phyloP scores from a whole-genome alignment of 2,113 vertebrate genomes.

The Ciconia boyciana region DNA sequence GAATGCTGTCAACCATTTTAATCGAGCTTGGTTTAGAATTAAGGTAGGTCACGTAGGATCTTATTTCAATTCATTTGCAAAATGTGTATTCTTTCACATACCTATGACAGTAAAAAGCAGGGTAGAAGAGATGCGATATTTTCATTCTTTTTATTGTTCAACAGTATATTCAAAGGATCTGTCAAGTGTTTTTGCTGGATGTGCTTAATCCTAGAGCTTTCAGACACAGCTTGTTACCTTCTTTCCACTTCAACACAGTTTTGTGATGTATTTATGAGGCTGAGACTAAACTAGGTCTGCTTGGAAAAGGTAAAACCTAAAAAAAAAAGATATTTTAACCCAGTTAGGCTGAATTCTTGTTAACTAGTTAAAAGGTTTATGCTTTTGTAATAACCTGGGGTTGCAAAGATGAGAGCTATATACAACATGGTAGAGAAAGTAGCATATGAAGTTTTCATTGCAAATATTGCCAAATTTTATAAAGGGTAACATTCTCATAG shows the following conservation, averaged over 20 bases:
- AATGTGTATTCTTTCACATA: not conserved
- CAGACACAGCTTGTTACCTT: slow-evolving; percentile 65
- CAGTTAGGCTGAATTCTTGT: slow-evolving; percentile 12
- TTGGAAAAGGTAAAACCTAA: slow-evolving; percentile 41
- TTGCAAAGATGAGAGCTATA: not conserved
- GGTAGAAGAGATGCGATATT: not conserved
- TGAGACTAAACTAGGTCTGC: slow-evolving; percentile 56
- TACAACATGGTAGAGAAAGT: not conserved
- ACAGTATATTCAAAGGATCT: slow-evolving; percentile 36
- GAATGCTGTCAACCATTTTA: slow-evolving; percentile 39
- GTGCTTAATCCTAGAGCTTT: slow-evolving; percentile 68
- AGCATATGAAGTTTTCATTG: not conserved
- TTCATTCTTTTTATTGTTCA: slow-evolving; percentile 10
- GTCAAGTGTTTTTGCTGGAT: slow-evolving; percentile 48
- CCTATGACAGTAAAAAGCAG: not conserved
- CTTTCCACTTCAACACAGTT: slow-evolving; percentile 47
- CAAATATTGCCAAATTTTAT: not conserved
- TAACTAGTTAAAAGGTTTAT: not conserved
- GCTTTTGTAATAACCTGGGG: not conserved
- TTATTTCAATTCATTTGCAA: slow-evolving; percentile 25
- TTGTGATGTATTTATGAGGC: slow-evolving; percentile 53
- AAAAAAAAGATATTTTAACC: slow-evolving; percentile 32
- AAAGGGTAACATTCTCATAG: not conserved
- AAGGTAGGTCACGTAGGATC: slow-evolving; percentile 28
- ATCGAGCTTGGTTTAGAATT: slow-evolving; percentile 52